Evolutionary conservation across 2,888 invertebrate species (phyloP).

Genomic region (Oeneis ivallda): DNA sequence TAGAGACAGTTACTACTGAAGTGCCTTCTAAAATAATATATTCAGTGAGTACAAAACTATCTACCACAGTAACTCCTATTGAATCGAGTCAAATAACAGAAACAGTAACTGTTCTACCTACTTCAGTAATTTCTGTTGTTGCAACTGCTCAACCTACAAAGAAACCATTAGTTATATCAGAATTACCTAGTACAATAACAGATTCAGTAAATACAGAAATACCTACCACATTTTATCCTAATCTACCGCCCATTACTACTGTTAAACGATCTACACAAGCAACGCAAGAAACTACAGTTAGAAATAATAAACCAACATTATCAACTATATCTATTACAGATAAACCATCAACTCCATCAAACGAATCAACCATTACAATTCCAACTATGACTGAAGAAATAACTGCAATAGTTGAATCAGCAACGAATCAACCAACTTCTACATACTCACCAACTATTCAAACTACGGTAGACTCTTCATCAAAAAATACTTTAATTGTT

Average conservation of each 20-base stretch:
- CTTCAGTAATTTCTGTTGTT: too few relatives aligned
- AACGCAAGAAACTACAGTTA: neutral
- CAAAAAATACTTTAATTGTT: neutral
- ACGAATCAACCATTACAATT: conserved; percentile 2
- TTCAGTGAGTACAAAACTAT: neutral
- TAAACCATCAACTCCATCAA: neutral
- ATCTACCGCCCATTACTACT: neutral
- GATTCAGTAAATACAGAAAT: neutral
- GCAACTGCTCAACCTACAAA: too few relatives aligned
- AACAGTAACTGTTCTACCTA: neutral
- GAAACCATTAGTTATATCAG: neutral
- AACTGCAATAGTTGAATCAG: neutral
- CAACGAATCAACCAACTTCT: neutral
- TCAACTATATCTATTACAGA: too few relatives aligned
- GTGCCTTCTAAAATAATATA: neutral
- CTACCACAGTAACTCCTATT: neutral
- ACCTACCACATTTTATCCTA: neutral
- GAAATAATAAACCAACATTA: too few relatives aligned
- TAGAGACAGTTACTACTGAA: neutral
- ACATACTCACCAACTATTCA: too few relatives aligned
- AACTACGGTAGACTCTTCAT: too few relatives aligned
- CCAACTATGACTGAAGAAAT: neutral
- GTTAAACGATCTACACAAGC: neutral
- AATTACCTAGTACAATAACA: neutral
- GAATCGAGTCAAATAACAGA: neutral